Percentiles rank a stretch among this genome's conserved stretches.
Evolutionary conservation across 2,888 invertebrate genomes (phyloP).

Genomic region (Epistrophella euchroma): DNA sequence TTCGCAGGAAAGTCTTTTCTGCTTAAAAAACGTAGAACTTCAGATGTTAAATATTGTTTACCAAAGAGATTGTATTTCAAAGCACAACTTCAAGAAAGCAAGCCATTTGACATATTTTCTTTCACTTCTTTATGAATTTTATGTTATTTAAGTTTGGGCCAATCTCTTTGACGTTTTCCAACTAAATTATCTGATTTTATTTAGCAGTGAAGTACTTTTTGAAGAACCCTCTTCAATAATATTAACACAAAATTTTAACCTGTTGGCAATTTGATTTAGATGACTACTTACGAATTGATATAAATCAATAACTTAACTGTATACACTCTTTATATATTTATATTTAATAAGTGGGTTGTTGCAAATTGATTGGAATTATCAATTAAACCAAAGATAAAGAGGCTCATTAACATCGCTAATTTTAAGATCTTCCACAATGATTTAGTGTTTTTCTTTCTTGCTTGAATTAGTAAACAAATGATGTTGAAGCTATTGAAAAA

Average conservation of each 20-base stretch:
- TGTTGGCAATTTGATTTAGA: conserved; percentile 2
- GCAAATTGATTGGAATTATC: conserved; percentile 6
- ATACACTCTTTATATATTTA: not conserved
- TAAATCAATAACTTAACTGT: not conserved
- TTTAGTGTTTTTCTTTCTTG: not conserved
- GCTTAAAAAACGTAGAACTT: too few relatives aligned
- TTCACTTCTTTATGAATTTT: not conserved
- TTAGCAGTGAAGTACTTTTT: not conserved
- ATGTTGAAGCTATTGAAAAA: not conserved
- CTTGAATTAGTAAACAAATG: not conserved
- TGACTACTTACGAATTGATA: conserved; percentile 3
- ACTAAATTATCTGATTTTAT: not conserved
- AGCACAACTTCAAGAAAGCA: not conserved
- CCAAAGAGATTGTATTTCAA: not conserved
- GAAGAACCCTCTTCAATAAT: conserved; percentile 5
- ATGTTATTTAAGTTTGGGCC: not conserved
- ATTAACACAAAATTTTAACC: not conserved
- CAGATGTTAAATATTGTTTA: too few relatives aligned
- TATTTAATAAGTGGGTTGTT: not conserved
- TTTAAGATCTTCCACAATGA: not conserved
- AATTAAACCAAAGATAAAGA: not conserved
- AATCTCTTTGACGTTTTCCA: not conserved
- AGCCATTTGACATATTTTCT: not conserved
- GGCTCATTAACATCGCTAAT: not conserved
- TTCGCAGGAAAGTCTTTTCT: too few relatives aligned